phyloP scores from a whole-genome alignment of 1,140 invertebrate genomes.

The Littorina saxatilis region DNA sequence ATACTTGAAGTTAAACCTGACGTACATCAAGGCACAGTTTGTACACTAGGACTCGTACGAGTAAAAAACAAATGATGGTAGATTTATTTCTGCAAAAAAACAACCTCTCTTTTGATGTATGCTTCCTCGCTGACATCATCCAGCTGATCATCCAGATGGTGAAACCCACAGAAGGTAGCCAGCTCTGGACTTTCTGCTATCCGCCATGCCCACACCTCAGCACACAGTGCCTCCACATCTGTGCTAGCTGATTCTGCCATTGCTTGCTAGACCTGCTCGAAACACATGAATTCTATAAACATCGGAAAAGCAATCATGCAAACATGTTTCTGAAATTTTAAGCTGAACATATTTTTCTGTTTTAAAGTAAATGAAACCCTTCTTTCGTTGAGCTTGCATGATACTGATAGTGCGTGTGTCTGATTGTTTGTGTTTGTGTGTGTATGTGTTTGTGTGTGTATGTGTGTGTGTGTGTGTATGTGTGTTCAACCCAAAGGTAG shows the following conservation, averaged over 20 bases:
- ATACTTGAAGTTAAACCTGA: too few relatives aligned
- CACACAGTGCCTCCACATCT: conserved; percentile 43
- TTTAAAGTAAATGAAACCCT: too few relatives aligned
- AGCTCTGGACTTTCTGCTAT: conserved; percentile 58
- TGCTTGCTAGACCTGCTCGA: neutral
- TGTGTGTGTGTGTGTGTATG: neutral
- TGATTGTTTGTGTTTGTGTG: conserved; percentile 1
- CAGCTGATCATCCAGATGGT: conserved; percentile 52
- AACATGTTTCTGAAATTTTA: too few relatives aligned
- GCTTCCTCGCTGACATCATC: conserved; percentile 56
- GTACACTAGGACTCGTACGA: too few relatives aligned
- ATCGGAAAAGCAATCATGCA: too few relatives aligned
- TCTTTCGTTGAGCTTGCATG: neutral
- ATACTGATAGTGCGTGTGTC: neutral
- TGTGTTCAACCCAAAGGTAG: too few relatives aligned
- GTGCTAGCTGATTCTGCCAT: conserved; percentile 26
- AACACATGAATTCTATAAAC: neutral
- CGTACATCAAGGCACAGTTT: too few relatives aligned
- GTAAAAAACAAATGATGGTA: too few relatives aligned
- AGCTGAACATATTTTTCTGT: too few relatives aligned
- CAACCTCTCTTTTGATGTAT: conserved; percentile 51
- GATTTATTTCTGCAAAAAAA: too few relatives aligned
- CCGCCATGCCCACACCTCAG: conserved; percentile 61
- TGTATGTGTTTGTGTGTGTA: conserved; percentile 12
- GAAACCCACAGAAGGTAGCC: conserved; percentile 56